A percentile compares a stretch with the other conserved stretches of the same genome.
Conservation (phyloP, 2,797 vertebrate species). For the Pseudochromis fuscus region DNA sequence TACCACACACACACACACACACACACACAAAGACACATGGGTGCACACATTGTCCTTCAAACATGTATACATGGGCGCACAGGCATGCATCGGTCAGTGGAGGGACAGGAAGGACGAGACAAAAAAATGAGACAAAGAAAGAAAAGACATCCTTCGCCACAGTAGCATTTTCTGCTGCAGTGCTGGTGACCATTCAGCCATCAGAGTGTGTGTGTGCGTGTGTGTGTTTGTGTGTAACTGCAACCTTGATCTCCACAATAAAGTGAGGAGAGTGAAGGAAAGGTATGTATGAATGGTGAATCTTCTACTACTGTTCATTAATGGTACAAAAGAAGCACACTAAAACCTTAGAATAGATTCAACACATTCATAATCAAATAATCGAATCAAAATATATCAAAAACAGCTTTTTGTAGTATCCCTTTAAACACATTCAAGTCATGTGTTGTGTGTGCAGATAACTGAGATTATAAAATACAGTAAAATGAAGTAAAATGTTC, state of each 20-base stretch:
- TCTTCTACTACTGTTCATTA: too few species aligned
- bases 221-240: slow-evolving; percentile 7
- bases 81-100: slow-evolving; percentile 10
- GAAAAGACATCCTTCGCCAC: neutral
- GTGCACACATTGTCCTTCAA: slow-evolving; percentile 18
- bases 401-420: too few species aligned
- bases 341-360: too few species aligned
- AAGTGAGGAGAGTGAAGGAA: slow-evolving; percentile 4
- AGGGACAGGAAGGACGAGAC: slow-evolving; percentile 13
- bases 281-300: slow-evolving; percentile 7
- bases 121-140: slow-evolving; percentile 10
- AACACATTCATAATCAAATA: too few species aligned
- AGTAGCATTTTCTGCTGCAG: slow-evolving; percentile 12
- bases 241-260: slow-evolving; percentile 22
- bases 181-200: slow-evolving; percentile 15
- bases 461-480: too few species aligned
- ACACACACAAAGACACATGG: slow-evolving; percentile 31
- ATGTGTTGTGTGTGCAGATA: too few species aligned
- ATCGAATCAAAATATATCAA: too few species aligned
- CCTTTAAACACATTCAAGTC: too few species aligned
- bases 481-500: neutral
- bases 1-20: slow-evolving; percentile 27
- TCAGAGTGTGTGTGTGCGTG: slow-evolving; percentile 2
- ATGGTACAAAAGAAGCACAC: too few species aligned
- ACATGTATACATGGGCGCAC: slow-evolving; percentile 33